phyloP scores from a whole-genome alignment of 2,888 invertebrate genomes.

The Scelioninae gen. 1 region DNA sequence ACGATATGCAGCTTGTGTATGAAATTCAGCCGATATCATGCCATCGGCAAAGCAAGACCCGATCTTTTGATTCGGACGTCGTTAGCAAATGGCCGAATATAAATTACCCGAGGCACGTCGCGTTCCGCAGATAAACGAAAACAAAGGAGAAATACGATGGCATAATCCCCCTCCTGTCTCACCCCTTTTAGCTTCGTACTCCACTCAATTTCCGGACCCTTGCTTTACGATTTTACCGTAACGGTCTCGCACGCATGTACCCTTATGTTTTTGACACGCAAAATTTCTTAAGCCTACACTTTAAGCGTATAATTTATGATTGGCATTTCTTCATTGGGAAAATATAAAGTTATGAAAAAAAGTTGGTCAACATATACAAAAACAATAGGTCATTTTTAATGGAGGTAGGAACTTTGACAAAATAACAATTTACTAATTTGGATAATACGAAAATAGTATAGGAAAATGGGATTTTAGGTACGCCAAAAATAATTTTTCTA shows the following conservation, averaged over 20 bases:
- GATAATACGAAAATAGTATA: no score
- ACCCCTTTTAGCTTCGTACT: conserved; percentile 1
- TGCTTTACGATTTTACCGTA: conserved; percentile 18
- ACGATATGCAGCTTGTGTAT: conserved; percentile 50
- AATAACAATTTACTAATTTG: no score
- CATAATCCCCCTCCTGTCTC: conserved; percentile 55
- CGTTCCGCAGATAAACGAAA: conserved; percentile 73
- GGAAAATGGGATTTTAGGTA: no score
- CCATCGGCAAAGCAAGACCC: conserved; percentile 65
- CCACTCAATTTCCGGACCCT: conserved; percentile 4
- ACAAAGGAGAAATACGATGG: conserved; percentile 73
- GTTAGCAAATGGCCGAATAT: conserved; percentile 75
- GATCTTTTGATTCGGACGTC: conserved; percentile 74
- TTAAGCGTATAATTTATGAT: no score
- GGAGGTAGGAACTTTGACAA: no score
- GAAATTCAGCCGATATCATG: conserved; percentile 59
- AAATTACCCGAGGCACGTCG: conserved; percentile 71
- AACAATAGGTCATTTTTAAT: no score
- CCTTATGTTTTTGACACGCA: no score
- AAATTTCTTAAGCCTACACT: no score
- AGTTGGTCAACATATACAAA: no score
- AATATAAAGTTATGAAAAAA: no score
- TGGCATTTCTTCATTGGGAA: no score
- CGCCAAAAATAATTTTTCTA: no score
- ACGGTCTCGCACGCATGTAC: conserved; percentile 42